These are phyloP conservation scores for Chaetodon auriga DNA, from an alignment of 2,113 vertebrate species.

Conservation along the genomic window DNA sequence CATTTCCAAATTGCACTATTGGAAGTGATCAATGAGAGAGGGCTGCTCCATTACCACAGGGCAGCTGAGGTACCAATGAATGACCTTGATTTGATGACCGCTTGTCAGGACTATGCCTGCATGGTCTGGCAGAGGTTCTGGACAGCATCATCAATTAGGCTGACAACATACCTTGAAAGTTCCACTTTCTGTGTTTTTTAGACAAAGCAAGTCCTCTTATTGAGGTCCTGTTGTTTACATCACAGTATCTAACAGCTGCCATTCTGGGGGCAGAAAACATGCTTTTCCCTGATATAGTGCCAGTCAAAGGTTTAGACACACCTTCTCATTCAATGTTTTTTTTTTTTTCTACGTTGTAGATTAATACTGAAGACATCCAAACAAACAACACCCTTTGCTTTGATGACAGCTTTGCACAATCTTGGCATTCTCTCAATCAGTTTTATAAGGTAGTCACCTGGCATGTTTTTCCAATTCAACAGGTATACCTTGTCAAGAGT, in stretches of 20 bases:
- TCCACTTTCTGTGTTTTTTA: background rate
- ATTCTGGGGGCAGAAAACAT: background rate
- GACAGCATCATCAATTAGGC: slow-evolving; percentile 9
- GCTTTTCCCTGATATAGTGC: background rate
- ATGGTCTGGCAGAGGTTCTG: background rate
- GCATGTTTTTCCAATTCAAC: no score
- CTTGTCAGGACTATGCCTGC: background rate
- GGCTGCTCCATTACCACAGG: slow-evolving; percentile 54
- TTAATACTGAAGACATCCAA: no score
- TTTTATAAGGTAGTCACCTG: no score
- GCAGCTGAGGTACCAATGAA: slow-evolving; percentile 40
- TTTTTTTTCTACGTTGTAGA: no score
- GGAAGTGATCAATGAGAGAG: slow-evolving; percentile 75
- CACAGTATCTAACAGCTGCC: background rate
- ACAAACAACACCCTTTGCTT: no score
- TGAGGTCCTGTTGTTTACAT: background rate
- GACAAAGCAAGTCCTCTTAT: background rate
- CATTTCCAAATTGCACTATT: slow-evolving; percentile 81
- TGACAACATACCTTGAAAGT: background rate
- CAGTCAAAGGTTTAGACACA: no score
- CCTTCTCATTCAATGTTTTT: no score
- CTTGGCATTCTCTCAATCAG: no score
- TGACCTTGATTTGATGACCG: slow-evolving; percentile 45
- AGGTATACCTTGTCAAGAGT: no score
- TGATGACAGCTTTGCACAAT: no score